phyloP scores from a whole-genome alignment of 2,797 vertebrate species.

The Lindbergichthys nudifrons region DNA sequence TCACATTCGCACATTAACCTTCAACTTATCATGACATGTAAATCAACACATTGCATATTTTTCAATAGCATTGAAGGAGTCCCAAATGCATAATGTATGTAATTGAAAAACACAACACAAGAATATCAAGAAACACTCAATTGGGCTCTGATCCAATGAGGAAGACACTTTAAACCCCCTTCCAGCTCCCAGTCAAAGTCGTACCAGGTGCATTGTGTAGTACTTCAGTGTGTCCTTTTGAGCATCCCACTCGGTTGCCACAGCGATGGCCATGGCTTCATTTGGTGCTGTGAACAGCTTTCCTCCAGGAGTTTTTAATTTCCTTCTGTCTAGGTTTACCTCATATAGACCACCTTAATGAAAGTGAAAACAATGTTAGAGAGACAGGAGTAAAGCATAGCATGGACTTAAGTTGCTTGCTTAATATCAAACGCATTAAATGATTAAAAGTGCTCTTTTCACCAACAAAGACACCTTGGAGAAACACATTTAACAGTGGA shows the following conservation, averaged over 20 bases:
- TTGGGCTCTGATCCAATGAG: background rate
- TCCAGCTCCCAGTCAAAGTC: background rate
- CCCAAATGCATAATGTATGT: background rate
- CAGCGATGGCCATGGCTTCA: slow-evolving; percentile 92
- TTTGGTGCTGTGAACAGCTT: slow-evolving; percentile 94
- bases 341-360: slow-evolving; percentile 90
- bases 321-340: slow-evolving; percentile 93
- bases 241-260: slow-evolving; percentile 96
- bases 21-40: background rate
- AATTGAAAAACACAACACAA: background rate
- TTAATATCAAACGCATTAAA: background rate
- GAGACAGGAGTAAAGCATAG: background rate
- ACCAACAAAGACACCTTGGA: background rate
- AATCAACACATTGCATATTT: background rate
- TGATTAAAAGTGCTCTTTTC: background rate
- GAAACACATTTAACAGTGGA: background rate
- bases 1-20: background rate
- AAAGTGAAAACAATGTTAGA: background rate
- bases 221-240: slow-evolving; percentile 94
- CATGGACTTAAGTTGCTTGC: background rate
- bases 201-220: slow-evolving; percentile 97
- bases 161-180: background rate
- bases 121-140: background rate
- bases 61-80: background rate
- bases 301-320: slow-evolving; percentile 94